Conservation (phyloP, 2,888 invertebrate genomes). For the Epinotia brunnichana region DNA sequence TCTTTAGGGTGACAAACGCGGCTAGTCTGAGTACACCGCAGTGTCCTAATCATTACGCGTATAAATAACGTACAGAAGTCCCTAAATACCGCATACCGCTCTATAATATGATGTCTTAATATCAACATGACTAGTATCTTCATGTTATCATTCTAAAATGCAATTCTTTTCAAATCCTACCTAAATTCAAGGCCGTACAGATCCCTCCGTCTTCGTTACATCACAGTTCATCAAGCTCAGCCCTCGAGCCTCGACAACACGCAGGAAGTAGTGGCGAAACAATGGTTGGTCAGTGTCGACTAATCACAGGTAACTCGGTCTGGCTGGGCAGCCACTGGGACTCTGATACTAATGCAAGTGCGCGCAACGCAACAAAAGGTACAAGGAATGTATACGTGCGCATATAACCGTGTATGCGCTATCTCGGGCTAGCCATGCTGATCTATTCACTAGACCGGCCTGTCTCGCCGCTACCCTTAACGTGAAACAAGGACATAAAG, state of each 20-base stretch:
- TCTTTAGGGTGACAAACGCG: conserved; percentile 24
- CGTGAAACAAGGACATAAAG: background rate
- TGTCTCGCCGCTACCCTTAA: background rate
- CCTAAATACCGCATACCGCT: conserved; percentile 32
- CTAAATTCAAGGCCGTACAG: conserved; percentile 47
- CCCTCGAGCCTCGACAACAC: conserved; percentile 59
- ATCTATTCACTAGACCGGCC: no score
- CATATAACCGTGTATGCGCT: no score
- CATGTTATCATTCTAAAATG: conserved; percentile 58
- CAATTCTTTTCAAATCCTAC: conserved; percentile 52
- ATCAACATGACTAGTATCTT: conserved; percentile 67
- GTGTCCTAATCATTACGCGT: conserved; percentile 25
- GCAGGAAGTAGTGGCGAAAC: conserved; percentile 27
- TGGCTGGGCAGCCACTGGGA: background rate
- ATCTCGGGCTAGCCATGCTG: background rate
- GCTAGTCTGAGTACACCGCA: conserved; percentile 16
- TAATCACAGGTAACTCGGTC: background rate
- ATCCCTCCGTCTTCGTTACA: conserved; percentile 41
- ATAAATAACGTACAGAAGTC: conserved; percentile 25
- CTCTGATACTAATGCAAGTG: background rate
- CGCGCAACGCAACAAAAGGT: background rate
- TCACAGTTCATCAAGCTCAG: conserved; percentile 47
- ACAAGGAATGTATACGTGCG: no score
- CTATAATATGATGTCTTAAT: conserved; percentile 46
- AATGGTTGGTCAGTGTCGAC: background rate